Base-by-base conservation (phyloP, 2,113 vertebrate species). In the Hippocampus comes region DNA sequence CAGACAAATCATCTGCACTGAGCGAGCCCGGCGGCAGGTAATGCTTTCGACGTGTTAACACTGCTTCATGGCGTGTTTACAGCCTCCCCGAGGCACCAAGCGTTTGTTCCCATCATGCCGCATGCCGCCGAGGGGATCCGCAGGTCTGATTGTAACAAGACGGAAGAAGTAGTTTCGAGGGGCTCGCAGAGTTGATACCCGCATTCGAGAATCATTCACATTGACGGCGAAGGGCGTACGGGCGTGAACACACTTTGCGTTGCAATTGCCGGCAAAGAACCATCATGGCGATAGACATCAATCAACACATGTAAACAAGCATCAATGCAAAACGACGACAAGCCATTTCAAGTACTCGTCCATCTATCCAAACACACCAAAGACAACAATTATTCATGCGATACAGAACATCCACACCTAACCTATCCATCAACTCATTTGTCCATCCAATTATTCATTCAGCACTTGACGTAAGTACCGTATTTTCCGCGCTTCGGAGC, bases 61-160 rank as follows among this genome's bases (percentile, higher is more conserved):
- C 43, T 42, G 63, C 55, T 66, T 56, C 27, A 2, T 72, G 59
- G 65, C 42, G 41, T 49, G 57, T 72, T 67, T 42, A 63, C 49
- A 30, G 4, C 63, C 53, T 18, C 56, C 49, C 30, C 69, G 63
- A 67, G 68, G 74, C 42, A 63, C 55, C 27, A 48, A 17, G 69
- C 53, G 63, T 82, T 70, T 77, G 65, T 67, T 74, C 71, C 74
- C 46, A 64, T 73, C 64, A 70, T 71, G 78, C 74, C 18, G 25
- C 63, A 46, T 41, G 34, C 42, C 55, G 61, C 48, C n/a, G 55
- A 66, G 21, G 74, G 74, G 64, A 68, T 71, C 53, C 51, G 67
- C 48, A 20, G 42, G 11, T 38, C n/a, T 14, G 46, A 78, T 75
- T 71, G 21, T 43, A 23, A 12, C 25, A 61, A 15, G 48, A 75